These are phyloP conservation scores for Drosophila sproati DNA, from an alignment of 1,140 invertebrate genomes.

Conservation along the genomic window DNA sequence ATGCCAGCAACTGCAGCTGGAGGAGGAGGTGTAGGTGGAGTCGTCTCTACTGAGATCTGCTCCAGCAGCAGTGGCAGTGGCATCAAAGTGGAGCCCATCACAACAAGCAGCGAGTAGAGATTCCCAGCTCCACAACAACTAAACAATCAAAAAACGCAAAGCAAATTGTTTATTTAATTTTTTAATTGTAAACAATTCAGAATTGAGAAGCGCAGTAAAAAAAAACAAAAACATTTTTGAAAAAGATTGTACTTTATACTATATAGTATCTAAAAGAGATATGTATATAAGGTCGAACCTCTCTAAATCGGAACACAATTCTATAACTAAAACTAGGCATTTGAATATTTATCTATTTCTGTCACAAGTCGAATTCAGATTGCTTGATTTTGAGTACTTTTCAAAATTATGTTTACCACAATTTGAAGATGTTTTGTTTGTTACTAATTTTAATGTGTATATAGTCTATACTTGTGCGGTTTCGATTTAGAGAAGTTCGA, in stretches of 20 bases:
- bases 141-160: constrained; percentile 38
- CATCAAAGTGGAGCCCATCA: constrained; percentile 86
- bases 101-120: constrained; percentile 84
- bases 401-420: too few relatives aligned
- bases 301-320: background rate
- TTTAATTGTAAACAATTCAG: constrained; percentile 4
- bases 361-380: too few relatives aligned
- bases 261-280: constrained; percentile 17
- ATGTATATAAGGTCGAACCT: constrained; percentile 4
- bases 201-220: constrained; percentile 8
- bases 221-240: constrained; percentile 15
- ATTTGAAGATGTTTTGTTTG: background rate
- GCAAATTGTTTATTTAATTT: background rate
- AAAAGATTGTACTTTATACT: constrained; percentile 23
- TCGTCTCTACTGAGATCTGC: constrained; percentile 7
- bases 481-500: background rate
- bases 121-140: constrained; percentile 15
- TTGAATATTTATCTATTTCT: too few relatives aligned
- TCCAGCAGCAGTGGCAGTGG: constrained; percentile 50
- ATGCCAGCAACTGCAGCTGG: background rate
- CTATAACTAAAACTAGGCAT: too few relatives aligned
- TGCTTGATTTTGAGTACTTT: too few relatives aligned
- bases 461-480: background rate
- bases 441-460: background rate
- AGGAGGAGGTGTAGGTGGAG: background rate